Evolutionary conservation across 2,113 vertebrate genomes (phyloP).

Genomic region (Monarcha castaneiventris): DNA sequence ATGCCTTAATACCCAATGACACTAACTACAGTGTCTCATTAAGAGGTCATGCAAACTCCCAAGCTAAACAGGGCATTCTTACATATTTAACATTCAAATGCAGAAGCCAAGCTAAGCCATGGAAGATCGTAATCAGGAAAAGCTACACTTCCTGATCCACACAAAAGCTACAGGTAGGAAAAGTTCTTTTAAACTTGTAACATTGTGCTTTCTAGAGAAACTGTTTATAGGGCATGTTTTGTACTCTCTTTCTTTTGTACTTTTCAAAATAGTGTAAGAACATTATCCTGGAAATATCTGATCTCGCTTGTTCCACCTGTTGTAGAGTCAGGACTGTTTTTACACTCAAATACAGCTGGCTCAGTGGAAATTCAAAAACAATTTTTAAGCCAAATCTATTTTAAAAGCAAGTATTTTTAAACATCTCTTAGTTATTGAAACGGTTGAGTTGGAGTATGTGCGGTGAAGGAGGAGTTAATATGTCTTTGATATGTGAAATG

Average conservation of each 20-base stretch:
- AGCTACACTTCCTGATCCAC: constrained; percentile 22
- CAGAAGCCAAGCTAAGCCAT: constrained; percentile 69
- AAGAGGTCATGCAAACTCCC: constrained; percentile 73
- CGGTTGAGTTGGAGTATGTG: not conserved
- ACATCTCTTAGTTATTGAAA: not conserved
- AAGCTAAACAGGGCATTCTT: constrained; percentile 60
- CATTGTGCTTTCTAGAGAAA: not conserved
- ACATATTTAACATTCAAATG: constrained; percentile 75
- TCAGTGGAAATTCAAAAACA: not conserved
- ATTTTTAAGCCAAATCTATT: not conserved
- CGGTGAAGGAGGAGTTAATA: not conserved
- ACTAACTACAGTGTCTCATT: constrained; percentile 66
- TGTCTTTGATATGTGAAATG: not conserved
- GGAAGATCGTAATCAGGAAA: constrained; percentile 70
- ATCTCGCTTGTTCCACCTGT: constrained; percentile 14
- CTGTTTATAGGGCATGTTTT: not conserved
- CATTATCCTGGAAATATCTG: not conserved
- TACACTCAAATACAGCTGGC: not conserved
- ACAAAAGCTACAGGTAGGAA: constrained; percentile 63
- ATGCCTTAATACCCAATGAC: constrained; percentile 71
- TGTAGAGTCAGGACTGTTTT: not conserved
- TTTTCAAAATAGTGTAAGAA: not conserved
- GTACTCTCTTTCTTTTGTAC: not conserved
- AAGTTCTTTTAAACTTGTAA: not conserved
- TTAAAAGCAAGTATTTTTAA: not conserved